A percentile compares a stretch with the other conserved stretches of the same genome.
Evolutionary conservation across 92 coral and sea anemone genomes (phyloP).

Genomic region (Porites evermanni): DNA sequence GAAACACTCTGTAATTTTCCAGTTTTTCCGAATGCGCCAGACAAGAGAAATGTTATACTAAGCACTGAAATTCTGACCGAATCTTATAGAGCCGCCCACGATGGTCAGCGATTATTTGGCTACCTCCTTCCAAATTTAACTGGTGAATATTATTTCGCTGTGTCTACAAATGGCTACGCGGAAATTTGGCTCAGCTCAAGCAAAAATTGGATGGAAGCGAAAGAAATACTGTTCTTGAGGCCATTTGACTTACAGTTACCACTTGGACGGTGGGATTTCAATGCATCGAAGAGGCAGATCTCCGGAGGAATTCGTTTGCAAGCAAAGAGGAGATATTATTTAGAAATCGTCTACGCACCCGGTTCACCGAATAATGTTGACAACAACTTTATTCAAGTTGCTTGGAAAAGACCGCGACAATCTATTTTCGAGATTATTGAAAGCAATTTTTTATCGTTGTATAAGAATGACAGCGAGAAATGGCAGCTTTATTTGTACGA

Average conservation of each 20-base stretch:
- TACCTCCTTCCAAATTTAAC: slow-evolving; percentile 37
- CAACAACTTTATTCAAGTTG: slow-evolving; percentile 34
- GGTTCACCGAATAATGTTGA: neutral
- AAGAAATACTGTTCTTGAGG: slow-evolving; percentile 14
- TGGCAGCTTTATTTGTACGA: slow-evolving; percentile 25
- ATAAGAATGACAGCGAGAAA: slow-evolving; percentile 16
- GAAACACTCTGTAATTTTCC: slow-evolving; percentile 50
- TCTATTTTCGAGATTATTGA: slow-evolving; percentile 13
- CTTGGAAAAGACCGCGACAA: slow-evolving; percentile 40
- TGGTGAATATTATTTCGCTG: slow-evolving; percentile 46
- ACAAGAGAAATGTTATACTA: slow-evolving; percentile 1
- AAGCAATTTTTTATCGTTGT: slow-evolving; percentile 5
- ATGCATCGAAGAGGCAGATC: slow-evolving; percentile 20
- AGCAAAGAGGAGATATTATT: slow-evolving; percentile 28
- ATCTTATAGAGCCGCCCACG: too few species aligned
- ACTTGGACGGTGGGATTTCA: slow-evolving; percentile 8
- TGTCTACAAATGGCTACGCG: slow-evolving; percentile 49
- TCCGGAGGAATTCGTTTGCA: slow-evolving; percentile 21
- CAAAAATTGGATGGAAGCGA: slow-evolving; percentile 38
- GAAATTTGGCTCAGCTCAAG: slow-evolving; percentile 54
- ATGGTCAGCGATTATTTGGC: slow-evolving; percentile 53
- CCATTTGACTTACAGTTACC: neutral
- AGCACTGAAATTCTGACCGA: slow-evolving; percentile 8
- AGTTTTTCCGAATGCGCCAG: slow-evolving; percentile 66
- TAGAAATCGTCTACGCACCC: slow-evolving; percentile 27